A percentile compares a stretch with the other conserved stretches of the same genome.
Conservation (phyloP, 1,140 invertebrate species). For the Achroia grisella region DNA sequence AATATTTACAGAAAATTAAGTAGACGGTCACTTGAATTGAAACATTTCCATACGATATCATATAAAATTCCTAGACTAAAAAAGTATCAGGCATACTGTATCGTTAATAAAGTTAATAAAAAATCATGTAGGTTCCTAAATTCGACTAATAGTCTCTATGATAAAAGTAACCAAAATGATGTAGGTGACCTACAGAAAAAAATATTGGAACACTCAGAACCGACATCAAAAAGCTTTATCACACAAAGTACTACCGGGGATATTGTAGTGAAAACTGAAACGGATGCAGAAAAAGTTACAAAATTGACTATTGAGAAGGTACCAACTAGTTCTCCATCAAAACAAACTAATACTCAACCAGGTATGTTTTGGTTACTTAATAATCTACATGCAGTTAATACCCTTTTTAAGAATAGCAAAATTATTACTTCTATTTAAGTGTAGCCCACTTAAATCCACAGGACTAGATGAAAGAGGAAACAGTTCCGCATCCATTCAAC, state of each 20-base stretch:
- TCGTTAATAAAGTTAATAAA: conserved; percentile 6
- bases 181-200: conserved; percentile 15
- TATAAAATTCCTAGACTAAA: conserved; percentile 17
- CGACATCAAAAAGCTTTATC: conserved; percentile 18
- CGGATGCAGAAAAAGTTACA: conserved; percentile 49
- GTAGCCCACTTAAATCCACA: too few species aligned
- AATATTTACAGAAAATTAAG: conserved; percentile 50
- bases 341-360: conserved; percentile 25
- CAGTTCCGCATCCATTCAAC: too few species aligned
- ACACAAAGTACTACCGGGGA: conserved; percentile 39
- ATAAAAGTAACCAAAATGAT: conserved; percentile 38
- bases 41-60: conserved; percentile 29
- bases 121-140: conserved; percentile 28
- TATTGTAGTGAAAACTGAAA: conserved; percentile 60
- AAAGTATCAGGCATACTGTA: conserved; percentile 8
- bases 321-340: conserved; percentile 15
- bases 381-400: too few species aligned
- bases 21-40: conserved; percentile 32
- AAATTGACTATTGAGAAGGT: conserved; percentile 63
- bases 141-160: conserved; percentile 31
- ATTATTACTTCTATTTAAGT: too few species aligned
- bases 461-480: too few species aligned
- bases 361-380: conserved; percentile 16
- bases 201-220: conserved; percentile 16
- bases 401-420: too few species aligned